Conservation (phyloP, 2,888 invertebrate species). For the Dioctria linearis region DNA sequence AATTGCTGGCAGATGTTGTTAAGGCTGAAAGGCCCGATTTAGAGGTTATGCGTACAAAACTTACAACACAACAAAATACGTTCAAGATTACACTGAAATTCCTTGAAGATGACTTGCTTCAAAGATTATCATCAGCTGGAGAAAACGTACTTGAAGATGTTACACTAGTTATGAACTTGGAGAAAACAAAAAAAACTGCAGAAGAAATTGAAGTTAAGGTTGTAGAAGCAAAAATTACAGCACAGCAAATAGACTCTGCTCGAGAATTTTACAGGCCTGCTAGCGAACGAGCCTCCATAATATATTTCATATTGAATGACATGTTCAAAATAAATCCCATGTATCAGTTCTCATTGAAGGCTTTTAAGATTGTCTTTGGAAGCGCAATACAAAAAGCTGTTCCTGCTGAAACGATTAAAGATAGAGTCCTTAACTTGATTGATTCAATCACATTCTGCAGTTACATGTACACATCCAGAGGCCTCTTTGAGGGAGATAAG, state of each 20-base stretch:
- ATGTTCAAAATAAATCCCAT: conserved; percentile 93
- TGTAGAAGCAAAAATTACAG: conserved; percentile 87
- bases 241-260: conserved; percentile 91
- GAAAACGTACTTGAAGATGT: conserved; percentile 94
- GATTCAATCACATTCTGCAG: conserved; percentile 91
- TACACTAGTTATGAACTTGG: conserved; percentile 91
- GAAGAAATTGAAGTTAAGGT: conserved; percentile 92
- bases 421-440: conserved; percentile 83
- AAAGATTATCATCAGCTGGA: conserved; percentile 89
- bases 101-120: conserved; percentile 92
- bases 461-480: conserved; percentile 90
- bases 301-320: conserved; percentile 95
- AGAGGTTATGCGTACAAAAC: conserved; percentile 83
- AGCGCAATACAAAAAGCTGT: conserved; percentile 83
- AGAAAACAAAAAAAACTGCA: conserved; percentile 93
- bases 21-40: conserved; percentile 94
- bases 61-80: conserved; percentile 94
- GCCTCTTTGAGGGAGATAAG: conserved; percentile 93
- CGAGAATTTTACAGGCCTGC: conserved; percentile 90
- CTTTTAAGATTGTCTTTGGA: conserved; percentile 89
- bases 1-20: conserved; percentile 92
- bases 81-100: conserved; percentile 93
- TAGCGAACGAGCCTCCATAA: conserved; percentile 87
- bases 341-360: conserved; percentile 96
- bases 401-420: conserved; percentile 79